Evolutionary conservation across 30 jellyfish, hydroid and myxozoan species (phyloP).

Genomic region (Sanderia malayensis): DNA sequence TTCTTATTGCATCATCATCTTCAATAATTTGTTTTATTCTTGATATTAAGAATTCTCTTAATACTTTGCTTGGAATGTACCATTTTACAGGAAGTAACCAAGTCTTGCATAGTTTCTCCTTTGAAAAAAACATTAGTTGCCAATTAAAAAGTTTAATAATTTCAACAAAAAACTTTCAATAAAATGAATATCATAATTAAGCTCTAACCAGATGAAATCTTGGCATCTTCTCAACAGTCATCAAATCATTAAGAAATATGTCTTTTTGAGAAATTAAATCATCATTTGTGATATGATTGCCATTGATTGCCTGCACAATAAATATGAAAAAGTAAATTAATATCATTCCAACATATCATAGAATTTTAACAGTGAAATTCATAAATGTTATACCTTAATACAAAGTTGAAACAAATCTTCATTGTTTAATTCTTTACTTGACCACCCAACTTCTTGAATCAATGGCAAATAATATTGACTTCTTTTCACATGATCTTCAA

Average conservation of each 20-base stretch:
- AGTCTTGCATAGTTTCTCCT: constrained; percentile 79
- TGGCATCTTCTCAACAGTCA: constrained; percentile 75
- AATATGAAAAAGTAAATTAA: neutral
- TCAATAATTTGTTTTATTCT: constrained; percentile 63
- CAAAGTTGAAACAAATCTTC: constrained; percentile 56
- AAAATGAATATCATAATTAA: neutral
- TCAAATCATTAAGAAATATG: constrained; percentile 38
- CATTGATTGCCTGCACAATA: constrained; percentile 82
- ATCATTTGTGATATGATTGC: constrained; percentile 59
- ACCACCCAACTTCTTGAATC: constrained; percentile 79
- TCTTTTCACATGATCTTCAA: constrained; percentile 79
- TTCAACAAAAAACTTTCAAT: too few relatives aligned
- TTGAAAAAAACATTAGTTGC: neutral
- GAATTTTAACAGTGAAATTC: too few relatives aligned
- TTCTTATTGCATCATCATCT: constrained; percentile 82
- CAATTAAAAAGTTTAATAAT: too few relatives aligned
- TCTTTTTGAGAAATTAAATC: constrained; percentile 38
- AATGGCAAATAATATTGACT: constrained; percentile 87
- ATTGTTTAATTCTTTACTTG: constrained; percentile 69
- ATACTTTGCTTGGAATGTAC: constrained; percentile 79
- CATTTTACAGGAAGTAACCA: constrained; percentile 91
- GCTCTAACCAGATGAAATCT: constrained; percentile 79
- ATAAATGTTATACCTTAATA: constrained; percentile 36
- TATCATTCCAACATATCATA: neutral
- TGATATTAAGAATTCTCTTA: constrained; percentile 54